phyloP scores from a whole-genome alignment of 2,113 vertebrate species.

The Eurypyga helias region DNA sequence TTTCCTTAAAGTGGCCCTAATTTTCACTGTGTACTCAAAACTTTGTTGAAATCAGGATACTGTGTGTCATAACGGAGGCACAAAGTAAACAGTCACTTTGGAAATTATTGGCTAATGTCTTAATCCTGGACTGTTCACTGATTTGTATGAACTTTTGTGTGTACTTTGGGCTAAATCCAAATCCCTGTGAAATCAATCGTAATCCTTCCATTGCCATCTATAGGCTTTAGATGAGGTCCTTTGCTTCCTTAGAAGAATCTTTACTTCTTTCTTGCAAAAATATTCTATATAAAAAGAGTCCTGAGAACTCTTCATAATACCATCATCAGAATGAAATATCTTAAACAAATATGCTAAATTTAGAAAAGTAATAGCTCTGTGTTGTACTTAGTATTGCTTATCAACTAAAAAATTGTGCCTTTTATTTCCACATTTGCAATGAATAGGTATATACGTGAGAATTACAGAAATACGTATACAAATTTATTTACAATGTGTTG shows the following conservation, averaged over 20 bases:
- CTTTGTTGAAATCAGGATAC: slow-evolving; percentile 44
- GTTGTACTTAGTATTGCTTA: neutral
- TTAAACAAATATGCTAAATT: neutral
- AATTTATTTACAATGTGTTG: neutral
- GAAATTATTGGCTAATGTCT: slow-evolving; percentile 66
- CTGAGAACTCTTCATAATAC: neutral
- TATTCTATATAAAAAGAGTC: neutral
- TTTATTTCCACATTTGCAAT: neutral
- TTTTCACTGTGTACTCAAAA: slow-evolving; percentile 41
- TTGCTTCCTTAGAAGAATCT: neutral
- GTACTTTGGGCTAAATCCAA: slow-evolving; percentile 54
- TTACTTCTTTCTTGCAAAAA: neutral
- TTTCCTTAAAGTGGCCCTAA: slow-evolving; percentile 33
- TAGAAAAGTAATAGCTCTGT: neutral
- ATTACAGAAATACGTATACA: neutral
- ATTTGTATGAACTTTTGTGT: slow-evolving; percentile 51
- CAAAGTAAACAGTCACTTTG: slow-evolving; percentile 63
- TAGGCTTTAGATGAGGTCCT: slow-evolving; percentile 9
- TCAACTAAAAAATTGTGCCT: neutral
- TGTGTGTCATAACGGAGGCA: neutral
- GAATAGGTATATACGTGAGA: neutral
- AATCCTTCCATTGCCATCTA: slow-evolving; percentile 49
- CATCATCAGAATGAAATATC: neutral
- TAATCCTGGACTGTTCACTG: slow-evolving; percentile 59
- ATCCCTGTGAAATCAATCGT: slow-evolving; percentile 49